phyloP scores from a whole-genome alignment of 2,888 invertebrate genomes.

The Standfussiana lucernea region DNA sequence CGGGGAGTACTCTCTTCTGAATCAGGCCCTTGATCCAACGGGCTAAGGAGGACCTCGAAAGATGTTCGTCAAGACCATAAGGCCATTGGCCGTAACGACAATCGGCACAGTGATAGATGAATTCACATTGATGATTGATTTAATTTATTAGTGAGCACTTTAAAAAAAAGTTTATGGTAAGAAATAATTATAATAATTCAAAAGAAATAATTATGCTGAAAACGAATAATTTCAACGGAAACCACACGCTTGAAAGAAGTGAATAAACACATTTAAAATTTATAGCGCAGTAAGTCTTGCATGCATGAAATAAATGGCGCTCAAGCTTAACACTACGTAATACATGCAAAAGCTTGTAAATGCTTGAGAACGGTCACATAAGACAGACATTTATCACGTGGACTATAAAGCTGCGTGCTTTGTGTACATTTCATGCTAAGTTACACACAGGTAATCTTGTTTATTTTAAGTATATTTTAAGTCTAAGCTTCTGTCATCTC shows the following conservation, averaged over 20 bases:
- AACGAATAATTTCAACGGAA: not conserved
- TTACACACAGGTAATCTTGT: not conserved
- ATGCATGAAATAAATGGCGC: constrained; percentile 39
- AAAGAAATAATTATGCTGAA: too few species aligned
- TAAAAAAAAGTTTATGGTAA: too few species aligned
- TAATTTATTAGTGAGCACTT: too few species aligned
- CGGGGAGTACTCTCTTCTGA: too few species aligned
- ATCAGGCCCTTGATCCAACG: too few species aligned
- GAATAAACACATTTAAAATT: constrained; percentile 28
- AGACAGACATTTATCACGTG: constrained; percentile 44
- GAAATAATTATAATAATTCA: too few species aligned
- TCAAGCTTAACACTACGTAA: constrained; percentile 39
- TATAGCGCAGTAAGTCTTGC: constrained; percentile 41
- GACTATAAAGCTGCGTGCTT: constrained; percentile 11
- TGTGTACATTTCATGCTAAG: constrained; percentile 12
- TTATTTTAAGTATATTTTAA: constrained; percentile 4
- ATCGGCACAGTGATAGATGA: too few species aligned
- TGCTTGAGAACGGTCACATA: constrained; percentile 44
- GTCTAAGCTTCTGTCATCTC: not conserved
- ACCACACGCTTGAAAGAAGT: constrained; percentile 14
- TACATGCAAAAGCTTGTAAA: constrained; percentile 40
- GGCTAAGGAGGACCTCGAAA: too few species aligned
- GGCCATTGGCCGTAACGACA: too few species aligned
- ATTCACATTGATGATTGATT: too few species aligned
- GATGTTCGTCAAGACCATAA: too few species aligned